These are phyloP conservation scores for Fundulus diaphanus DNA, from an alignment of 2,797 vertebrate species.

Conservation along the genomic window DNA sequence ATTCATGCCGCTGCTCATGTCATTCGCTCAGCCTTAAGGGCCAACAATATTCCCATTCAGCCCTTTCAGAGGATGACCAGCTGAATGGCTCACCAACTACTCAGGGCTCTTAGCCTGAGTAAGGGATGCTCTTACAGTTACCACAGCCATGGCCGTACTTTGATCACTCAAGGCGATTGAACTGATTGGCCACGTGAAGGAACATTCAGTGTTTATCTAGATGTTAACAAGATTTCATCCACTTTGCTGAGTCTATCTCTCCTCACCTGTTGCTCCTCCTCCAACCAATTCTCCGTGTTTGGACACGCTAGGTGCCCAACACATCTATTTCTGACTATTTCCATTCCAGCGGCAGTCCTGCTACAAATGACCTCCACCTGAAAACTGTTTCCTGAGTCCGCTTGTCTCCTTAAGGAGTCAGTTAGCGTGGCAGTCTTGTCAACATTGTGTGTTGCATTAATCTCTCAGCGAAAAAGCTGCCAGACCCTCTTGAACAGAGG, in stretches of 20 bases:
- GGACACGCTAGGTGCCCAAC: slow-evolving; percentile 11
- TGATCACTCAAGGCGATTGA: slow-evolving; percentile 6
- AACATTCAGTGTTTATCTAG: slow-evolving; percentile 18
- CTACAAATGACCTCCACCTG: slow-evolving; percentile 14
- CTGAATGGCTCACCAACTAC: slow-evolving; percentile 27
- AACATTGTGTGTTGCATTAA: slow-evolving; percentile 9
- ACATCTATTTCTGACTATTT: slow-evolving; percentile 22
- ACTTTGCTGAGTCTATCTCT: background rate
- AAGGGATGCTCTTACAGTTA: slow-evolving; percentile 14
- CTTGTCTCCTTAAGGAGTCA: slow-evolving; percentile 7
- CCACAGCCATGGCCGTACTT: background rate
- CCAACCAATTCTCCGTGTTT: slow-evolving; percentile 37
- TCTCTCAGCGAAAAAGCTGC: slow-evolving; percentile 20
- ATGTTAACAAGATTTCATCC: slow-evolving; percentile 8
- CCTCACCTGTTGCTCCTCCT: background rate
- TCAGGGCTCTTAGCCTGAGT: slow-evolving; percentile 21
- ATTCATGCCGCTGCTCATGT: slow-evolving; percentile 42
- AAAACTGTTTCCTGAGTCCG: slow-evolving; percentile 20
- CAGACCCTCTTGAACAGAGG: background rate
- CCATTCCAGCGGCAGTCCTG: slow-evolving; percentile 6
- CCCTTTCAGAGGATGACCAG: slow-evolving; percentile 20
- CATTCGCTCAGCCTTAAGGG: slow-evolving; percentile 42
- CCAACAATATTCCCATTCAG: slow-evolving; percentile 56
- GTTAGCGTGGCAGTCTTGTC: slow-evolving; percentile 36
- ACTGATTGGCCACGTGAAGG: background rate